Evolutionary conservation across 1,140 invertebrate genomes (phyloP).

Genomic region (Panulirus ornatus): DNA sequence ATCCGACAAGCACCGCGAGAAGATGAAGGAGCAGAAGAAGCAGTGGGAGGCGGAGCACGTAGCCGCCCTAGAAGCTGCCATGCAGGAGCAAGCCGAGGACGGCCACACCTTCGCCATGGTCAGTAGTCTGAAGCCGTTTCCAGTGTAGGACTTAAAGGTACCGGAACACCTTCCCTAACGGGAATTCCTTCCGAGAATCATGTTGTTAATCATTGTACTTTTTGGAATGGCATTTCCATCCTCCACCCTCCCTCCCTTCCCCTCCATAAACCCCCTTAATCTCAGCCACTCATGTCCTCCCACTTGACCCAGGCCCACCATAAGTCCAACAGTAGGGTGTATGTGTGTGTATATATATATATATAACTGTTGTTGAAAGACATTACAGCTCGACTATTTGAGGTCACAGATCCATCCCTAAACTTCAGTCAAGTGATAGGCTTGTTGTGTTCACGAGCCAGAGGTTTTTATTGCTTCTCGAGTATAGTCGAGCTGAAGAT

Average conservation of each 20-base stretch:
- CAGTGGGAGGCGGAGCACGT: slow-evolving; percentile 81
- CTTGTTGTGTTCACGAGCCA: too few relatives aligned
- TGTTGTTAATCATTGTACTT: too few relatives aligned
- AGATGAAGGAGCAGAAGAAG: slow-evolving; percentile 86
- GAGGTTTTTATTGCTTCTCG: too few relatives aligned
- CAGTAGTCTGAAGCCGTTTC: neutral
- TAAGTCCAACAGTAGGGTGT: neutral
- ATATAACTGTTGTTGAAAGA: too few relatives aligned
- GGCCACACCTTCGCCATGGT: slow-evolving; percentile 93
- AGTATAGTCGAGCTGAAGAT: too few relatives aligned
- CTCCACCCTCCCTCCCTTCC: neutral
- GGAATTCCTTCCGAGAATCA: too few relatives aligned
- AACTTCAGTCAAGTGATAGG: too few relatives aligned
- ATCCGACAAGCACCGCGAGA: slow-evolving; percentile 78
- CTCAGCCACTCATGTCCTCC: neutral
- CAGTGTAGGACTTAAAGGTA: neutral
- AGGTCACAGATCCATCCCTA: too few relatives aligned
- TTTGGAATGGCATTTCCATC: neutral
- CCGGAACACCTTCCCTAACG: neutral
- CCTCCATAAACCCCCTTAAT: neutral
- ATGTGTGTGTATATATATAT: too few relatives aligned
- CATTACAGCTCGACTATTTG: too few relatives aligned
- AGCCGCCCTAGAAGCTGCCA: slow-evolving; percentile 86
- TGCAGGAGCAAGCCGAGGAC: slow-evolving; percentile 84
- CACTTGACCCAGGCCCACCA: neutral